Evolutionary conservation across 2,888 invertebrate genomes (phyloP).

Genomic region (Acrobasis repandana): DNA sequence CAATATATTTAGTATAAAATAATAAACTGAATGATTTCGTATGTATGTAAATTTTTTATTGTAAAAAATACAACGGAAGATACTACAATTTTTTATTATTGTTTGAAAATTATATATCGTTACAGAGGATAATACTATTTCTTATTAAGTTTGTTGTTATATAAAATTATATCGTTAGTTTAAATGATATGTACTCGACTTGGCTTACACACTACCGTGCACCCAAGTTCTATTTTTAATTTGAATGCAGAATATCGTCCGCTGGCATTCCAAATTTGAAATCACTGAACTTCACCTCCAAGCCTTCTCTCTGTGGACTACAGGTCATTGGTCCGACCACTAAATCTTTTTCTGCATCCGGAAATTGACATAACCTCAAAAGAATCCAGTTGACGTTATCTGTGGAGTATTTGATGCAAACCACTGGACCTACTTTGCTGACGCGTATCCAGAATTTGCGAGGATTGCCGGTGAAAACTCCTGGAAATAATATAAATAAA

Average conservation of each 20-base stretch:
- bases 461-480: conserved; percentile 59
- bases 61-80: too few relatives aligned
- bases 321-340: conserved; percentile 63
- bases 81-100: too few relatives aligned
- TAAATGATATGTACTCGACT: not conserved
- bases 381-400: conserved; percentile 56
- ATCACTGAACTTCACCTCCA: conserved; percentile 55
- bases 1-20: too few relatives aligned
- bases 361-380: conserved; percentile 56
- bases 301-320: conserved; percentile 55
- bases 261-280: conserved; percentile 47
- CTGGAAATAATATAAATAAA: conserved; percentile 45
- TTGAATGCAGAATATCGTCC: conserved; percentile 61
- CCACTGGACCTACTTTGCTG: conserved; percentile 48
- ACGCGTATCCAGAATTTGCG: conserved; percentile 63
- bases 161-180: not conserved
- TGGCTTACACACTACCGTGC: not conserved
- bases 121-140: too few relatives aligned
- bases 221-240: conserved; percentile 34
- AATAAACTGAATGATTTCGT: too few relatives aligned
- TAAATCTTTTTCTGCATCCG: conserved; percentile 37
- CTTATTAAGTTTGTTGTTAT: too few relatives aligned
- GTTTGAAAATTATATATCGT: too few relatives aligned
- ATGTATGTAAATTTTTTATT: too few relatives aligned
- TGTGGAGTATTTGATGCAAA: conserved; percentile 64